These are phyloP conservation scores for Eciton burchellii DNA, from an alignment of 1,140 invertebrate species.

Conservation along the genomic window DNA sequence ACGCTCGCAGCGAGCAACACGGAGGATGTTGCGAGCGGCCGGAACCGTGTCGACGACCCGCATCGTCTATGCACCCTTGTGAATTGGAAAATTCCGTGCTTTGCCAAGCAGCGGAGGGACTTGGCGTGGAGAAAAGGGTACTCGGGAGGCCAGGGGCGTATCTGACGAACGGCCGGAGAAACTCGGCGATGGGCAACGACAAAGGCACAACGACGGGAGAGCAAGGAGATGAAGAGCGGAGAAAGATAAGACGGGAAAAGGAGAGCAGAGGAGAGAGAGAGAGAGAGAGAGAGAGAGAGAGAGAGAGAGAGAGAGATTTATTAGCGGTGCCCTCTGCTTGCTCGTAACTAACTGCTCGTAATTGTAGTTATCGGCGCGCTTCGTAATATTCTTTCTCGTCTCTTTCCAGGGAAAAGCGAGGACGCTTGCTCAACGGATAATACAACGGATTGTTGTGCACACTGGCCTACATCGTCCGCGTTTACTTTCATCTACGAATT, in stretches of 20 bases:
- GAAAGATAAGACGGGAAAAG: not conserved
- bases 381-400: not conserved
- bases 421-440: conserved; percentile 11
- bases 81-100: conserved; percentile 68
- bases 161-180: conserved; percentile 36
- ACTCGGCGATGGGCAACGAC: not conserved
- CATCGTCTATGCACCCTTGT: conserved; percentile 74
- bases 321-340: not conserved
- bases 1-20: conserved; percentile 15
- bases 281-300: not conserved
- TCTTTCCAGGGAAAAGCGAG: not conserved
- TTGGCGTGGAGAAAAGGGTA: conserved; percentile 35
- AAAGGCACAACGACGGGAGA: not conserved
- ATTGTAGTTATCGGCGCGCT: not conserved
- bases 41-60: conserved; percentile 68
- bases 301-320: conserved; percentile 29
- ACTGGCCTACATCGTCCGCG: not conserved
- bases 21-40: conserved; percentile 35
- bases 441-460: not conserved
- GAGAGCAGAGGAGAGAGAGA: not conserved
- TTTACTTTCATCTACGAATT: not conserved
- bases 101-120: not conserved
- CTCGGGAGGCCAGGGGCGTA: conserved; percentile 72
- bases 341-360: not conserved
- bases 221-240: not conserved